Conservation (phyloP, 2,888 invertebrate genomes). For the Leptopterna dolabrata region DNA sequence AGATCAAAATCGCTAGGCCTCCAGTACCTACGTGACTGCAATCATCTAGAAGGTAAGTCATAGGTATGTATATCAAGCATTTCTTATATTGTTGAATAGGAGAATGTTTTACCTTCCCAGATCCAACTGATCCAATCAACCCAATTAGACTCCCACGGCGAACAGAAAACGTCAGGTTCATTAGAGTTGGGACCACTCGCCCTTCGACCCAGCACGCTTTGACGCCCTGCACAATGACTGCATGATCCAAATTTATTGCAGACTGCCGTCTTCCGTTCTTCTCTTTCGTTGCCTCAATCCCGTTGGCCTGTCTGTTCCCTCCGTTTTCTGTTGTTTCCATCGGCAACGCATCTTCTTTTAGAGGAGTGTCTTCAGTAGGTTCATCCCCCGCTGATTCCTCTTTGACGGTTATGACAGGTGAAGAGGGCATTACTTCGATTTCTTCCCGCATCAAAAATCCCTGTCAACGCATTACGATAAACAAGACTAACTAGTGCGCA, state of each 20-base stretch:
- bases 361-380: conserved; percentile 20
- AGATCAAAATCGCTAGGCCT: too few species aligned
- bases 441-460: conserved; percentile 34
- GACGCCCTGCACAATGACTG: conserved; percentile 68
- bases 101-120: conserved; percentile 74
- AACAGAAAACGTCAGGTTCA: conserved; percentile 72
- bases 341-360: not conserved
- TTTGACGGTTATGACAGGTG: not conserved
- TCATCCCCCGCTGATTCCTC: not conserved
- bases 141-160: conserved; percentile 71
- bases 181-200: conserved; percentile 71
- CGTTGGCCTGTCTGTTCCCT: not conserved
- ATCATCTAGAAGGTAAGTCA: not conserved
- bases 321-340: not conserved
- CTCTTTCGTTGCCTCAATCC: not conserved
- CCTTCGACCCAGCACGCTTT: conserved; percentile 77
- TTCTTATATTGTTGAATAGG: too few species aligned
- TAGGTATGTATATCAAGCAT: not conserved
- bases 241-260: not conserved
- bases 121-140: conserved; percentile 77
- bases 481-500: not conserved
- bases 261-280: not conserved
- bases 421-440: not conserved
- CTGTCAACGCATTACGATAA: not conserved
- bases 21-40: too few species aligned